Percentiles rank a stretch among this genome's conserved stretches.
These are phyloP conservation scores for Micromussa lordhowensis DNA, from an alignment of 92 coral and sea anemone genomes.

Conservation along the genomic window DNA sequence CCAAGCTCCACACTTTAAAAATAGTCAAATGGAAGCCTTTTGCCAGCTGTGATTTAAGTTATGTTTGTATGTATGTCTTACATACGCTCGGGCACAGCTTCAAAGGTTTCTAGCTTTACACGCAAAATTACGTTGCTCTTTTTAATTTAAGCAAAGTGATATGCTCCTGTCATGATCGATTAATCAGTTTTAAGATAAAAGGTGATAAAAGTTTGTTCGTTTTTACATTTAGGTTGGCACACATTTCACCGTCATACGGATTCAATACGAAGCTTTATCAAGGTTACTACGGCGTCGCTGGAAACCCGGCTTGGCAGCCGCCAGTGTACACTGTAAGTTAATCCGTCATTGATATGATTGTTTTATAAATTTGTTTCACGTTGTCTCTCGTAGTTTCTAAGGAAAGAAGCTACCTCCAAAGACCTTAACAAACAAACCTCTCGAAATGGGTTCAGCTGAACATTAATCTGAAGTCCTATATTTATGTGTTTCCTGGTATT, in stretches of 20 bases:
- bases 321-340: slow-evolving; percentile 1
- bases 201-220: background rate
- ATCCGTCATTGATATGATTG: background rate
- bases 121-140: no score
- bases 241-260: background rate
- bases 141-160: no score
- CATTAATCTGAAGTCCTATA: background rate
- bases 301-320: slow-evolving; percentile 15
- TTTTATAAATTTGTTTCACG: background rate
- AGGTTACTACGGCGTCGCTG: slow-evolving; percentile 15
- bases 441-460: background rate
- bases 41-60: no score
- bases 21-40: no score
- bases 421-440: background rate
- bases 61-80: no score
- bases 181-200: background rate
- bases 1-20: no score
- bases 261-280: slow-evolving; percentile 28
- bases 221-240: slow-evolving; percentile 22
- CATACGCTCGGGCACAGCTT: no score
- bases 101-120: no score
- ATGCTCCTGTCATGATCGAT: no score
- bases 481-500: background rate
- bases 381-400: background rate
- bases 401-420: no score